Evolutionary conservation across 1,140 invertebrate species (phyloP).

Genomic region (Littorina saxatilis): DNA sequence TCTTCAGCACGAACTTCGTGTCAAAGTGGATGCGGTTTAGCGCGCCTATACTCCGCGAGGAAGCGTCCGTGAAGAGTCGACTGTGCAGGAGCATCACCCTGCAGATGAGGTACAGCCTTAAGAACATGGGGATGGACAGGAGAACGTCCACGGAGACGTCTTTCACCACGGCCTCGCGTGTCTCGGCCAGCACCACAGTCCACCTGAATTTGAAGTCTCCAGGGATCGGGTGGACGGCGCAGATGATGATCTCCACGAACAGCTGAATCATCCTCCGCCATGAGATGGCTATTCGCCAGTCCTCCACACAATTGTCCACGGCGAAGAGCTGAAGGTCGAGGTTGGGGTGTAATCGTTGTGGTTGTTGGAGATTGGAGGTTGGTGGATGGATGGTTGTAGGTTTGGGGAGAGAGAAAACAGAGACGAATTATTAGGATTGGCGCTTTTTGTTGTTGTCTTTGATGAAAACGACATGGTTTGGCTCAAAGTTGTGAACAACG

Average conservation of each 20-base stretch:
- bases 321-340: slow-evolving; percentile 69
- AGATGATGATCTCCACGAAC: slow-evolving; percentile 93
- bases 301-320: slow-evolving; percentile 94
- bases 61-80: slow-evolving; percentile 99
- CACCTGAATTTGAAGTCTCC: slow-evolving; percentile 96
- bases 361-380: background rate
- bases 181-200: slow-evolving; percentile 89
- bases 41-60: slow-evolving; percentile 90
- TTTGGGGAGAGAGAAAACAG: background rate
- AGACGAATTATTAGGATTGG: too few relatives aligned
- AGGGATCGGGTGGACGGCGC: slow-evolving; percentile 97
- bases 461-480: too few relatives aligned
- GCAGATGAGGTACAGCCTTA: slow-evolving; percentile 98
- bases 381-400: background rate
- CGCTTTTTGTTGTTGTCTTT: too few relatives aligned
- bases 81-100: slow-evolving; percentile 99
- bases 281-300: slow-evolving; percentile 99
- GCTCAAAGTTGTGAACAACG: too few relatives aligned
- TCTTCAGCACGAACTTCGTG: slow-evolving; percentile 99
- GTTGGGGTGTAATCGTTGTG: background rate
- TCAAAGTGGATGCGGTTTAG: slow-evolving; percentile 99
- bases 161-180: slow-evolving; percentile 31
- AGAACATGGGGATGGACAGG: slow-evolving; percentile 99
- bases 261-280: slow-evolving; percentile 96
- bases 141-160: slow-evolving; percentile 86